Conservation (phyloP, 2,113 vertebrate genomes). For the Prunella himalayana region DNA sequence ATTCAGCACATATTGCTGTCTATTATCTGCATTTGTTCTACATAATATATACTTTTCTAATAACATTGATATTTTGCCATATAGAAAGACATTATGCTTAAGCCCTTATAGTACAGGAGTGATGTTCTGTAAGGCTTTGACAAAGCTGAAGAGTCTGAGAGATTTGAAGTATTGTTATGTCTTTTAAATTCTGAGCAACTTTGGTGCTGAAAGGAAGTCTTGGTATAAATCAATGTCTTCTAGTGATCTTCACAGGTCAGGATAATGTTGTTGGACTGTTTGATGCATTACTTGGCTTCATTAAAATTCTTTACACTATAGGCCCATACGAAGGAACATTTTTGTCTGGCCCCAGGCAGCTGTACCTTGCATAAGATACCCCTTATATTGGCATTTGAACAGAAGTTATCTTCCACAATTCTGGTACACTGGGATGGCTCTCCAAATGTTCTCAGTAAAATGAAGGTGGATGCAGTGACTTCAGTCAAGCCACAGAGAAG, state of each 20-base stretch:
- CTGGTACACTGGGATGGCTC: not conserved
- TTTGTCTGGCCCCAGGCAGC: not conserved
- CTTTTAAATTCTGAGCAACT: not conserved
- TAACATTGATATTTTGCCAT: not conserved
- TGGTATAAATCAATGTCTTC: not conserved
- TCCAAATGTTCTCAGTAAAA: not conserved
- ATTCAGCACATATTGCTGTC: not conserved
- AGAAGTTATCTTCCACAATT: not conserved
- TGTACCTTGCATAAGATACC: not conserved
- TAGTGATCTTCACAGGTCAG: not conserved
- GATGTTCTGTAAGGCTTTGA: not conserved
- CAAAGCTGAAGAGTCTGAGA: not conserved
- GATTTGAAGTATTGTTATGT: not conserved
- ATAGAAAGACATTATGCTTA: not conserved
- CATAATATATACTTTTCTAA: not conserved
- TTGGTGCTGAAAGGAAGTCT: not conserved
- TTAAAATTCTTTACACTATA: not conserved
- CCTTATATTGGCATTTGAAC: not conserved
- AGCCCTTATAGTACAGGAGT: not conserved
- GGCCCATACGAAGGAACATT: not conserved
- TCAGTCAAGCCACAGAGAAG: not conserved
- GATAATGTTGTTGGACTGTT: not conserved
- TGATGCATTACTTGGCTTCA: not conserved
- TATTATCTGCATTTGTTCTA: not conserved
- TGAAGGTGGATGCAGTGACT: not conserved